A percentile compares a stretch with the other conserved stretches of the same genome.
Evolutionary conservation across 2,113 vertebrate species (phyloP).

Genomic region (Apaloderma vittatum): DNA sequence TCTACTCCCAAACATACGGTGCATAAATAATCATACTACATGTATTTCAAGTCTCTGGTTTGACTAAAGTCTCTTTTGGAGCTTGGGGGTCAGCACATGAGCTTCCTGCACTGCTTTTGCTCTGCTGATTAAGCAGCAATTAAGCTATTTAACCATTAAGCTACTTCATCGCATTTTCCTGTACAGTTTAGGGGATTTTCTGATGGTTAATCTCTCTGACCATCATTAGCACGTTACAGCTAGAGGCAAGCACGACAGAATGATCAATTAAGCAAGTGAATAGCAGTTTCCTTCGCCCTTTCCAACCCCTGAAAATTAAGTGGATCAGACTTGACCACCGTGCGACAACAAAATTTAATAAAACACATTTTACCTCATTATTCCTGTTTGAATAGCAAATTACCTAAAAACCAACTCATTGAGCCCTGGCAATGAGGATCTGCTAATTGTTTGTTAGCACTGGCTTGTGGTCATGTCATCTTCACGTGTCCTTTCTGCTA

Average conservation of each 20-base stretch:
- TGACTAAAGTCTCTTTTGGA: not conserved
- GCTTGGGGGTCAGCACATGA: fast-evolving
- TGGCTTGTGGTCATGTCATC: not conserved
- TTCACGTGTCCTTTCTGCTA: not conserved
- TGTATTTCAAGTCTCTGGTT: not conserved
- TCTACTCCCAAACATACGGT: not conserved
- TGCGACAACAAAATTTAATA: not conserved
- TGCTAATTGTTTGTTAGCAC: not conserved
- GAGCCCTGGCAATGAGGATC: not conserved
- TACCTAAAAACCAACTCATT: not conserved
- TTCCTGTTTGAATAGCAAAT: not conserved
- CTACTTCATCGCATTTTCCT: not conserved
- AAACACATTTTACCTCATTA: not conserved
- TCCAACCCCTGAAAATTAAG: not conserved
- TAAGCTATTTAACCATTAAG: not conserved
- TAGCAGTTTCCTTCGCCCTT: not conserved
- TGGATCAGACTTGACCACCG: not conserved
- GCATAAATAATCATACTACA: not conserved
- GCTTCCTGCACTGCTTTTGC: not conserved
- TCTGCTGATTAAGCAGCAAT: not conserved
- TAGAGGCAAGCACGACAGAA: not conserved
- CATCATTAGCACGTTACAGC: not conserved
- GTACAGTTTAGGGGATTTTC: not conserved
- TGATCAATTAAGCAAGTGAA: not conserved
- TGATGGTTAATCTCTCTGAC: not conserved